Conservation (phyloP, 1,140 invertebrate species). For the Neotoxoptera formosana region DNA sequence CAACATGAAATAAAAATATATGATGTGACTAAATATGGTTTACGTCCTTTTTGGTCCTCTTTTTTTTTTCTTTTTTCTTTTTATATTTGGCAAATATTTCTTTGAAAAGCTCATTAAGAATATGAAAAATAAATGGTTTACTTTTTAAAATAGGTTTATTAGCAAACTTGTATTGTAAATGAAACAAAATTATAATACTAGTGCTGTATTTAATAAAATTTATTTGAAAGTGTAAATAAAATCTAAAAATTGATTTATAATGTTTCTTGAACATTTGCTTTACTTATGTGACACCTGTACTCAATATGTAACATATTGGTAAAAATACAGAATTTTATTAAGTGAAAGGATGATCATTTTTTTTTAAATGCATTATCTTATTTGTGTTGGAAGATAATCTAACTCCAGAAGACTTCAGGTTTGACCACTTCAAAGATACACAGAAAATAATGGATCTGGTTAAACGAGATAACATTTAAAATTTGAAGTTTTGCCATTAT, state of each 20-base stretch:
- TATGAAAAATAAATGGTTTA: constrained; percentile 26
- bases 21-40: constrained; percentile 57
- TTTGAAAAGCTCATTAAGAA: not conserved
- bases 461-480: not conserved
- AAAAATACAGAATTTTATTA: not conserved
- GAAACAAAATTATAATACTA: constrained; percentile 32
- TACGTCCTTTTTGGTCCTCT: constrained; percentile 53
- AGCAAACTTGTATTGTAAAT: constrained; percentile 35
- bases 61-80: constrained; percentile 21
- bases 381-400: not conserved
- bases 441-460: constrained; percentile 20
- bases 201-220: constrained; percentile 37
- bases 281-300: constrained; percentile 19
- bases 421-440: not conserved
- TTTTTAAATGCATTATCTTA: not conserved
- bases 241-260: constrained; percentile 31
- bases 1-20: constrained; percentile 56
- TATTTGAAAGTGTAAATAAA: constrained; percentile 41
- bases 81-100: constrained; percentile 14
- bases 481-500: not conserved
- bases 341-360: not conserved
- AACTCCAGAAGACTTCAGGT: constrained; percentile 46
- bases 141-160: constrained; percentile 26
- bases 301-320: not conserved
- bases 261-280: constrained; percentile 32